These are phyloP conservation scores for Heloderma charlesbogerti DNA, from an alignment of 2,113 vertebrate genomes.

Conservation along the genomic window DNA sequence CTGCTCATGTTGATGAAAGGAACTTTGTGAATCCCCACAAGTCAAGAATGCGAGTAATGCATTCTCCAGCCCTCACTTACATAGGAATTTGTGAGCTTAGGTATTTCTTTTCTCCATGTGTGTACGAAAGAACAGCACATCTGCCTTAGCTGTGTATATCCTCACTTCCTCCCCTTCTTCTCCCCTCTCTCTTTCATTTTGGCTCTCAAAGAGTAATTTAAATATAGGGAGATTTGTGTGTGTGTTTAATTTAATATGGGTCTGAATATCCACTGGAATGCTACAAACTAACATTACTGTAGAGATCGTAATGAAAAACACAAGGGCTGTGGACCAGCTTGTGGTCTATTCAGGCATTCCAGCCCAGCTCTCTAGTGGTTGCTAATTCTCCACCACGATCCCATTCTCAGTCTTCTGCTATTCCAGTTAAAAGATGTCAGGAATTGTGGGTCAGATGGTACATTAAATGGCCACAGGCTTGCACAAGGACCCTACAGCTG, in stretches of 20 bases:
- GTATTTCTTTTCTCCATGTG: not conserved
- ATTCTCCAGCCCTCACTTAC: not conserved
- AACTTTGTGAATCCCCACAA: not conserved
- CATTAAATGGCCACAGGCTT: not conserved
- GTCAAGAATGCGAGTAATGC: not conserved
- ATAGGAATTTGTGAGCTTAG: not conserved
- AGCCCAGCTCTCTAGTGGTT: not conserved
- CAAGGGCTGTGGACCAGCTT: not conserved
- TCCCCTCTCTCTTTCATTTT: conserved; percentile 34
- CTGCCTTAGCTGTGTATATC: conserved; percentile 19
- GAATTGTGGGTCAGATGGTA: not conserved
- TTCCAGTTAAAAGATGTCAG: conserved; percentile 29
- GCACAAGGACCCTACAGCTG: not conserved
- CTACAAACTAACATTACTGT: conserved; percentile 34
- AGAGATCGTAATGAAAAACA: conserved; percentile 61
- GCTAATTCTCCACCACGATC: not conserved
- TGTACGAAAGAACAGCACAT: not conserved
- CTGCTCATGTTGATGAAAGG: not conserved
- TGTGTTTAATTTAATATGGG: conserved; percentile 66
- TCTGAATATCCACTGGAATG: conserved; percentile 54
- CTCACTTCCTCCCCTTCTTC: conserved; percentile 30
- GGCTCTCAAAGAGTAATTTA: conserved; percentile 57
- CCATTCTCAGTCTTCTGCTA: conserved; percentile 21
- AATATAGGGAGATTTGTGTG: conserved; percentile 32
- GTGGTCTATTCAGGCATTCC: conserved; percentile 40